phyloP scores from a whole-genome alignment of 2,113 vertebrate species.

The Zapornia atra region DNA sequence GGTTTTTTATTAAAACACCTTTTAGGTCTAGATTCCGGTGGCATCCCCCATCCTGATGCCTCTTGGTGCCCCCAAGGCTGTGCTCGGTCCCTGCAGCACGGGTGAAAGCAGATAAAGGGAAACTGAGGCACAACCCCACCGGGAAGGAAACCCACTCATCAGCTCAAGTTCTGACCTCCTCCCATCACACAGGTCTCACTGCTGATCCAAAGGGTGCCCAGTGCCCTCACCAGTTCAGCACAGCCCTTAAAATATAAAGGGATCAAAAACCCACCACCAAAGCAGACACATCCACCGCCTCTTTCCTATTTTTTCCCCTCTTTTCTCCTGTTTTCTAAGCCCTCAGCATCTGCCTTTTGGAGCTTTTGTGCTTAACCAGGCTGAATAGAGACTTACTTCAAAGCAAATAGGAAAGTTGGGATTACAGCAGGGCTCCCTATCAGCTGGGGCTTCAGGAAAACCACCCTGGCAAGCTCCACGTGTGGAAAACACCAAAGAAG shows the following conservation, averaged over 20 bases:
- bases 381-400: not conserved
- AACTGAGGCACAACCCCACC: not conserved
- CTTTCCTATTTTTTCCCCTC: not conserved
- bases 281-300: not conserved
- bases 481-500: not conserved
- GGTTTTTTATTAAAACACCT: not conserved
- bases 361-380: not conserved
- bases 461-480: too few relatives aligned
- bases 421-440: not conserved
- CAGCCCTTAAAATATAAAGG: not conserved
- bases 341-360: not conserved
- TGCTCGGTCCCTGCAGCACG: fast-evolving
- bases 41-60: fast-evolving
- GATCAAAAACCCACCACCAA: not conserved
- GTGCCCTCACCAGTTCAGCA: not conserved
- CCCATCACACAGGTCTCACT: fast-evolving
- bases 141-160: fast-evolving
- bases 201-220: not conserved
- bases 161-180: too few relatives aligned
- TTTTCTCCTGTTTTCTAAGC: not conserved
- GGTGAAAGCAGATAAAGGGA: not conserved
- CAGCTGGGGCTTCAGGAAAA: not conserved
- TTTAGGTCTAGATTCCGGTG: not conserved
- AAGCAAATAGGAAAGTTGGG: not conserved
- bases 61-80: not conserved